phyloP scores from a whole-genome alignment of 2,888 invertebrate genomes.

The Eulithis testata region DNA sequence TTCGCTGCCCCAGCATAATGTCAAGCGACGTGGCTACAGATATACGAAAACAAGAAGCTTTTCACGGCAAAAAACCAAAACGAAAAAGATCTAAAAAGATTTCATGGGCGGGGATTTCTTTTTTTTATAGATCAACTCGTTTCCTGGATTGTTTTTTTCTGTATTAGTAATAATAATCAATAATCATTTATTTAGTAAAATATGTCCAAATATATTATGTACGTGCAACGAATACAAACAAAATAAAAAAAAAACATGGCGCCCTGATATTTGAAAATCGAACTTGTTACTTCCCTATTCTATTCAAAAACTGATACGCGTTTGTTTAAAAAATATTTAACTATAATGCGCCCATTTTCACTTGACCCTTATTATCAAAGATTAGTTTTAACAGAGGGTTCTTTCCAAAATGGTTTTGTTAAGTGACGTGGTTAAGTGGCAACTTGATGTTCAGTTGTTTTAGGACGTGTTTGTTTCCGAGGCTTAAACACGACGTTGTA shows the following conservation, averaged over 20 bases:
- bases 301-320: conserved; percentile 74
- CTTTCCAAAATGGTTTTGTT: conserved; percentile 67
- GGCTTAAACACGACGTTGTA: conserved; percentile 73
- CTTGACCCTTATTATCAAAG: conserved; percentile 43
- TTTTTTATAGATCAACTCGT: too few species aligned
- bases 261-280: conserved; percentile 60
- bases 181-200: too few species aligned
- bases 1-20: too few species aligned
- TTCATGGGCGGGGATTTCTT: too few species aligned
- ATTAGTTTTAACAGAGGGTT: conserved; percentile 46
- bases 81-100: too few species aligned
- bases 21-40: too few species aligned
- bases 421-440: conserved; percentile 80
- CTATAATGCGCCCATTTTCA: conserved; percentile 53
- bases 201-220: too few species aligned
- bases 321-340: conserved; percentile 71
- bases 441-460: conserved; percentile 80
- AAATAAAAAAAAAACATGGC: conserved; percentile 21
- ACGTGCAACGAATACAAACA: too few species aligned
- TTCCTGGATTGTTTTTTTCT: too few species aligned
- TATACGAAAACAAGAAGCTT: too few species aligned
- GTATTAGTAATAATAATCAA: too few species aligned
- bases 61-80: too few species aligned
- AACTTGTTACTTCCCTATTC: conserved; percentile 69
- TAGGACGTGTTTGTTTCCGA: conserved; percentile 75